phyloP scores from a whole-genome alignment of 2,888 invertebrate genomes.

The Ptilodon capucinus region DNA sequence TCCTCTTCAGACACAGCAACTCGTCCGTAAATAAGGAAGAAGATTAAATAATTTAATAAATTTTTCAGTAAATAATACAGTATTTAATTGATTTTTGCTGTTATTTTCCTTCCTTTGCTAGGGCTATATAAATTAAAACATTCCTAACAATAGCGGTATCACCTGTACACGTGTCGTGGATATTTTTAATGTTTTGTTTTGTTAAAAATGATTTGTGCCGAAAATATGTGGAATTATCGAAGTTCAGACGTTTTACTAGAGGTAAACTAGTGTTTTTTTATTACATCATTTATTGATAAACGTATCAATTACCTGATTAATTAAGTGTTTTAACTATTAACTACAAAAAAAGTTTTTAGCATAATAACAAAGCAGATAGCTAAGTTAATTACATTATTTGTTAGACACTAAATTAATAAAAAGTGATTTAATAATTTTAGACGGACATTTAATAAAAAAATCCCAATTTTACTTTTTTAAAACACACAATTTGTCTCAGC shows the following conservation, averaged over 20 bases:
- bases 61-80: constrained; percentile 37
- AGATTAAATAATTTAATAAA: constrained; percentile 33
- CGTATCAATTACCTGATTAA: too few relatives aligned
- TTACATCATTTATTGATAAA: background rate
- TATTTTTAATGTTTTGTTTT: constrained; percentile 10
- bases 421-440: too few relatives aligned
- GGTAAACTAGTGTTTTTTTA: constrained; percentile 32
- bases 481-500: too few relatives aligned
- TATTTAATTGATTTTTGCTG: constrained; percentile 39
- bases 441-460: too few relatives aligned
- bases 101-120: constrained; percentile 40
- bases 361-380: too few relatives aligned
- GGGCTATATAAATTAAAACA: constrained; percentile 10
- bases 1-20: constrained; percentile 32
- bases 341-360: too few relatives aligned
- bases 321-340: too few relatives aligned
- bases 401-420: too few relatives aligned
- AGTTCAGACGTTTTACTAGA: constrained; percentile 43
- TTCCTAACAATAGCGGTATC: constrained; percentile 6
- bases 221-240: constrained; percentile 48
- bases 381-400: too few relatives aligned
- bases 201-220: constrained; percentile 6
- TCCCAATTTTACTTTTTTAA: too few relatives aligned
- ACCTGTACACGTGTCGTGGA: background rate
- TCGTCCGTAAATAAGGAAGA: constrained; percentile 42